Base-by-base conservation (phyloP, 1,140 invertebrate species). In the Contarinia nasturtii region DNA sequence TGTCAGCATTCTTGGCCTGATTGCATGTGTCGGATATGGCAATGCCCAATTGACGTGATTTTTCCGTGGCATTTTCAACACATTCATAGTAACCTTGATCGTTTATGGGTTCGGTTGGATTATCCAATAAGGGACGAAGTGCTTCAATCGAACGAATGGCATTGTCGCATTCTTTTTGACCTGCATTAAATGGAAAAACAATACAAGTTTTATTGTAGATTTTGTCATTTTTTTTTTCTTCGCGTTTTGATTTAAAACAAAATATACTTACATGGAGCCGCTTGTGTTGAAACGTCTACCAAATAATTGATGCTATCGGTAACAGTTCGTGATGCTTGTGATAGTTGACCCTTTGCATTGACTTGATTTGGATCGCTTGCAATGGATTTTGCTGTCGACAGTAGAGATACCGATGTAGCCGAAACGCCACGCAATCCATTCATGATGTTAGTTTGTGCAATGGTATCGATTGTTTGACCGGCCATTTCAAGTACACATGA, bases 111-210 rank as follows among this genome's bases (percentile, higher is more conserved):
- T 95, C 85, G 46, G 73, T 77, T 1, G 91, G 86, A 64, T 89
- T 81, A 50, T 91, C 82, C 21, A 96, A 66, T 34, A 94, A 67
- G 4, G 81, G 78, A 15, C 77, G 73, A 66, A 88, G 80, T 37
- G 84, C 79, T 60, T 91, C 79, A 49, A 97, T 95, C 58, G 86
- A 86, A 47, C 90, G 72, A n/a, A 96, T 81, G 2, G 94, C 92
- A 59, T 87, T 93, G 58, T 94, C 91, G 64, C 92, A 97, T 58
- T 98, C 94, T 60, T 89, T 93, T 68, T 95, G 89, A 1, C 92
- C 86, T 38, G 36, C n/a, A n/a, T n/a, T 38, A 14, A 38, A 38
- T 38, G 36, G 36, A 38, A n/a, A 14, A 38, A 38, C 15, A 38
- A 38, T 14, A n/a, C 33, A 34, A 34, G 33, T 14, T 3, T n/a